phyloP scores from a whole-genome alignment of 2,888 invertebrate species.

The Dryobotodes eremita region DNA sequence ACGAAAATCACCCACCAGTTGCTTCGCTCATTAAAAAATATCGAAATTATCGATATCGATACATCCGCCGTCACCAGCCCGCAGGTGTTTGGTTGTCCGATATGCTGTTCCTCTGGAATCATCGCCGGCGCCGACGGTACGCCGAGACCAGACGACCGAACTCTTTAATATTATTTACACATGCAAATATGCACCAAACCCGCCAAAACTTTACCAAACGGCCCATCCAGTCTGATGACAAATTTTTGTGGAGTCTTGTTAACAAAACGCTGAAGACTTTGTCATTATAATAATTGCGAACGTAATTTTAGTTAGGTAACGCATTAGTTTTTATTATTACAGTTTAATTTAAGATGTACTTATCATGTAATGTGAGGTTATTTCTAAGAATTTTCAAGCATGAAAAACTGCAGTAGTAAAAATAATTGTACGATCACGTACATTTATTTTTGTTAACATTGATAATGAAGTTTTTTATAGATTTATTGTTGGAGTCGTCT shows the following conservation, averaged over 20 bases:
- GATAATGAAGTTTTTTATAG: background rate
- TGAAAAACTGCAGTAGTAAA: background rate
- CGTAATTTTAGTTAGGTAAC: constrained; percentile 23
- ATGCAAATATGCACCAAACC: constrained; percentile 78
- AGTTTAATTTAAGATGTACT: constrained; percentile 3
- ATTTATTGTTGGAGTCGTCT: too few species aligned
- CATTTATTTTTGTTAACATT: background rate
- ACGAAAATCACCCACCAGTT: background rate
- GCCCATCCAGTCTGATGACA: constrained; percentile 41
- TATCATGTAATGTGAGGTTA: constrained; percentile 1
- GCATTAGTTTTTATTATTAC: constrained; percentile 20
- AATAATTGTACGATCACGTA: background rate
- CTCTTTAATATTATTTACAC: constrained; percentile 85
- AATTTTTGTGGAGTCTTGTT: constrained; percentile 44
- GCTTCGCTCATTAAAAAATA: background rate
- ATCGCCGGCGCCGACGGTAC: constrained; percentile 66
- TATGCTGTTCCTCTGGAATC: constrained; percentile 74
- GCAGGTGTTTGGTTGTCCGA: constrained; percentile 76
- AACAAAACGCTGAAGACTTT: constrained; percentile 37
- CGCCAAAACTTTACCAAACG: constrained; percentile 52
- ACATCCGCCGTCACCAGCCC: constrained; percentile 71
- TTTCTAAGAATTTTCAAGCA: background rate
- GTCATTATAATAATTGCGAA: constrained; percentile 26
- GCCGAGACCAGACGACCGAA: constrained; percentile 71
- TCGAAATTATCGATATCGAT: constrained; percentile 72